phyloP scores from a whole-genome alignment of 2,113 vertebrate species.

The Ondatra zibethicus region DNA sequence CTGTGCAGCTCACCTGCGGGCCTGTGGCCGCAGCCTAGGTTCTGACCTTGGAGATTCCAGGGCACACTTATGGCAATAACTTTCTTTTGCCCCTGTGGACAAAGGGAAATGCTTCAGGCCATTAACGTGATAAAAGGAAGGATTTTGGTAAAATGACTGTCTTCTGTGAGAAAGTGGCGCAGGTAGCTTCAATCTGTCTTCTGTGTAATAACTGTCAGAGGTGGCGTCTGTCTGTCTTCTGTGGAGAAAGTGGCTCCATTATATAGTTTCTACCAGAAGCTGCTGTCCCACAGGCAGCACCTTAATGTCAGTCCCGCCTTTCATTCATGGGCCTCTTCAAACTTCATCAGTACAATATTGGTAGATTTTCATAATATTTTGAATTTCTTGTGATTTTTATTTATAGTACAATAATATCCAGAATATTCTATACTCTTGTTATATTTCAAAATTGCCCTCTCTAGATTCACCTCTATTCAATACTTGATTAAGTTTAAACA shows the following conservation, averaged over 20 bases:
- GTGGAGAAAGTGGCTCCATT: neutral
- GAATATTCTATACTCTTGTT: neutral
- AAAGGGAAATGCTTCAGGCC: neutral
- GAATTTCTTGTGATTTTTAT: constrained; percentile 5
- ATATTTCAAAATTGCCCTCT: constrained; percentile 21
- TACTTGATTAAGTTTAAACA: constrained; percentile 58
- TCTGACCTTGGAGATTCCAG: neutral
- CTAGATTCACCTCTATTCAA: neutral
- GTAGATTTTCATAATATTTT: constrained; percentile 28
- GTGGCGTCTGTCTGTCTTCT: neutral
- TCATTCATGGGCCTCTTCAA: constrained; percentile 10
- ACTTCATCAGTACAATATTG: neutral
- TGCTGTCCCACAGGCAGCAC: neutral
- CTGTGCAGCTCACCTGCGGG: neutral
- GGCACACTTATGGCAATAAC: neutral
- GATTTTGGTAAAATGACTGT: neutral
- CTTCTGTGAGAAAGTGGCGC: too few relatives aligned
- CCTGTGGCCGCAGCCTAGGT: neutral
- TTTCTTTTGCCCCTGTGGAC: constrained; percentile 22
- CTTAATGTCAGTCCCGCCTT: neutral
- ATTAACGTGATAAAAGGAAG: neutral
- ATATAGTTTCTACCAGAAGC: neutral
- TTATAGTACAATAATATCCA: constrained; percentile 47
- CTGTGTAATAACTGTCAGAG: neutral
- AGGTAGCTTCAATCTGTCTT: neutral